phyloP scores from a whole-genome alignment of 2,888 invertebrate species.

The Steromphala cineraria region DNA sequence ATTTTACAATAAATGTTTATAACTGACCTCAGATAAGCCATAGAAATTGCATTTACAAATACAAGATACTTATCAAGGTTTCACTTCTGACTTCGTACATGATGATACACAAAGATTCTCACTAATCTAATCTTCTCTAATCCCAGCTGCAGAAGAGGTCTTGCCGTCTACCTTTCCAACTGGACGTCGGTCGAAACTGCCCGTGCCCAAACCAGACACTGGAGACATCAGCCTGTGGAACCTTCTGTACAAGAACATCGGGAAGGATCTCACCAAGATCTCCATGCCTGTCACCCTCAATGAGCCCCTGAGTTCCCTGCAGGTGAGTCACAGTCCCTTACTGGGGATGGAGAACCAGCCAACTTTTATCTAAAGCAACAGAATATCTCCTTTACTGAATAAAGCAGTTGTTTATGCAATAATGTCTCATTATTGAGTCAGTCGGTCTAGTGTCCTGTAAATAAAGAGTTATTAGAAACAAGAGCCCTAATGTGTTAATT shows the following conservation, averaged over 20 bases:
- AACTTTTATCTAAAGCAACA: too few species aligned
- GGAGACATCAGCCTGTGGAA: constrained; percentile 82
- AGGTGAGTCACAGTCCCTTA: too few species aligned
- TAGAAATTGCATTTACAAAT: background rate
- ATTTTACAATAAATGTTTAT: background rate
- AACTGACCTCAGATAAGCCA: background rate
- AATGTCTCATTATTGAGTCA: too few species aligned
- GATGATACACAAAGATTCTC: too few species aligned
- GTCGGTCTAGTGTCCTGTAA: too few species aligned
- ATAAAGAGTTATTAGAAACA: too few species aligned
- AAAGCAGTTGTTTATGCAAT: too few species aligned
- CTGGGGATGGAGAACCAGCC: too few species aligned
- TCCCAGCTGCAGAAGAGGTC: constrained; percentile 60
- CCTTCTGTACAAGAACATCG: constrained; percentile 87
- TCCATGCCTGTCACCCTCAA: constrained; percentile 91
- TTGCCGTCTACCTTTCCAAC: constrained; percentile 70
- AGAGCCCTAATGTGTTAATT: too few species aligned
- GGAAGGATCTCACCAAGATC: constrained; percentile 89
- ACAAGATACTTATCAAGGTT: background rate
- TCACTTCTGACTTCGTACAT: too few species aligned
- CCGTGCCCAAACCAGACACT: constrained; percentile 81
- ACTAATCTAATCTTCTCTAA: background rate
- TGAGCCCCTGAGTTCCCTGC: constrained; percentile 88
- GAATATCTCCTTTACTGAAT: too few species aligned
- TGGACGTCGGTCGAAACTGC: constrained; percentile 83